phyloP scores from a whole-genome alignment of 2,888 invertebrate species.

The Dyspetes luteomarginatus region DNA sequence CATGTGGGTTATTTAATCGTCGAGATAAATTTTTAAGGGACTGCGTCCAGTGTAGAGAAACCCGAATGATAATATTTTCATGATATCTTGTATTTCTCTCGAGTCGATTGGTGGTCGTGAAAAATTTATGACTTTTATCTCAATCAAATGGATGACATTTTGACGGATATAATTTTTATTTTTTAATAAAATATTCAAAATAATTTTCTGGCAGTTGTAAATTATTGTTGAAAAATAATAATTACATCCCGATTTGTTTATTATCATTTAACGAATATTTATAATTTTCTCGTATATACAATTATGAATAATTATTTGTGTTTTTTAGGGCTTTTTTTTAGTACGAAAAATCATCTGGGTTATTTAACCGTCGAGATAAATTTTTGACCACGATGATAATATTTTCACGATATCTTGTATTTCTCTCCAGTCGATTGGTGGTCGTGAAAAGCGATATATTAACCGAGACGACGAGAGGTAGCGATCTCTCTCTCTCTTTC shows the following conservation, averaged over 20 bases:
- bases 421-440: constrained; percentile 1
- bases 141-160: neutral
- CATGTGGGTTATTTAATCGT: neutral
- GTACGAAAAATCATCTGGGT: neutral
- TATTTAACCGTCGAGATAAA: neutral
- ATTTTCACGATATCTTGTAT: constrained; percentile 23
- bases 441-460: constrained; percentile 38
- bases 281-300: too few species aligned
- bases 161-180: too few species aligned
- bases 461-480: constrained; percentile 29
- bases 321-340: too few species aligned
- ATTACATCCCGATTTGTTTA: neutral
- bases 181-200: too few species aligned
- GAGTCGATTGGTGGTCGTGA: constrained; percentile 3
- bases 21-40: neutral
- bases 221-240: neutral
- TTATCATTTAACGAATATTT: too few species aligned
- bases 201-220: too few species aligned
- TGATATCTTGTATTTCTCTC: constrained; percentile 18
- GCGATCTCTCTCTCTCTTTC: constrained; percentile 3
- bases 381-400: neutral
- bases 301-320: too few species aligned
- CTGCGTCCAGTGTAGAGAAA: too few species aligned
- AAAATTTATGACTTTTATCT: neutral
- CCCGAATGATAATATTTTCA: constrained; percentile 22